Conservation (phyloP, 2,797 vertebrate genomes). For the Hypotaenidia okinawae region DNA sequence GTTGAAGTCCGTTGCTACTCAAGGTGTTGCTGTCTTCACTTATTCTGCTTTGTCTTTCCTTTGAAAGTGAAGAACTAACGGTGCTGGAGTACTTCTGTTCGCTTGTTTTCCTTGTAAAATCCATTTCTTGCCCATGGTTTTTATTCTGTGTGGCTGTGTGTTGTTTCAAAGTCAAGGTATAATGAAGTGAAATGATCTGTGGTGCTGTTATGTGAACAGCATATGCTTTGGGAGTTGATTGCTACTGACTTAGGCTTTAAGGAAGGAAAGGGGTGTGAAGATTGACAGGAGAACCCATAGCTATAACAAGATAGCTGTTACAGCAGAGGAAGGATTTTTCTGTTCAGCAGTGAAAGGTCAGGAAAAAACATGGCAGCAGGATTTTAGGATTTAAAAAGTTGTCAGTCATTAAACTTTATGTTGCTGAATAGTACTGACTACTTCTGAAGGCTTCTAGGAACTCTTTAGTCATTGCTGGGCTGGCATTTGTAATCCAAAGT, state of each 20-base stretch:
- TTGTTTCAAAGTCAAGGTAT: neutral
- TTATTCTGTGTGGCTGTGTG: neutral
- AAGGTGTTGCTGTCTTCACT: neutral
- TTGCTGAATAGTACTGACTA: neutral
- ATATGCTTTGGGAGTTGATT: neutral
- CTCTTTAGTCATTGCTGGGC: neutral
- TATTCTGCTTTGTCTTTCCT: neutral
- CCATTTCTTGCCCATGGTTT: neutral
- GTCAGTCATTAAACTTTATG: neutral
- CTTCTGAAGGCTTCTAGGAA: neutral
- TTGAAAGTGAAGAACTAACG: neutral
- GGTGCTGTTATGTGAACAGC: neutral
- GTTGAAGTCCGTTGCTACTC: neutral
- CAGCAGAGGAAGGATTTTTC: neutral
- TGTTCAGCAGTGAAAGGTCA: neutral
- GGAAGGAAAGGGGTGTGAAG: neutral
- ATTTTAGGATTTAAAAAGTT: neutral
- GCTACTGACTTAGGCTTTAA: neutral
- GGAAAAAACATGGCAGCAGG: neutral
- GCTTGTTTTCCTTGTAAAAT: neutral
- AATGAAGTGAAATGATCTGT: neutral
- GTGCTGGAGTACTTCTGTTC: neutral
- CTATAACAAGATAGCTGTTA: neutral
- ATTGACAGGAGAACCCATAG: neutral
- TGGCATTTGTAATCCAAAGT: neutral